A percentile compares a stretch with the other conserved stretches of the same genome.
Evolutionary conservation across 2,888 invertebrate genomes (phyloP).

Genomic region (Sinohyriopsis cumingii): DNA sequence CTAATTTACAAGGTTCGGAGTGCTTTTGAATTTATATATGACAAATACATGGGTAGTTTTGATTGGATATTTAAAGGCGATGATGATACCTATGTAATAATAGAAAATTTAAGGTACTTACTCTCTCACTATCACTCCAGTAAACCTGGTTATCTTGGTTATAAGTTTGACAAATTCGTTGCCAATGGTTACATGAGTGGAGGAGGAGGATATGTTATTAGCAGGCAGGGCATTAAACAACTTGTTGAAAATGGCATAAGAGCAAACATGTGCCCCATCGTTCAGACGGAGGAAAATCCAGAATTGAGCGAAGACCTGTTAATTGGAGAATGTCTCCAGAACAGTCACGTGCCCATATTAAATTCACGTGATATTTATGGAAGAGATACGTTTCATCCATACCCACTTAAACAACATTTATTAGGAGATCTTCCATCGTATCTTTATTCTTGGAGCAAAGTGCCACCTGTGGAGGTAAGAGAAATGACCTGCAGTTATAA

Average conservation of each 20-base stretch:
- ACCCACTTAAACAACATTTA: conserved; percentile 76
- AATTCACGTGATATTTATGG: conserved; percentile 88
- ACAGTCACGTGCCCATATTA: conserved; percentile 81
- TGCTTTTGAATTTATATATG: conserved; percentile 89
- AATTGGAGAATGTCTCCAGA: conserved; percentile 86
- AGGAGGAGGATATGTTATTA: conserved; percentile 83
- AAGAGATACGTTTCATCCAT: conserved; percentile 92
- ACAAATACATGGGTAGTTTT: conserved; percentile 85
- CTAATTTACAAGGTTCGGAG: conserved; percentile 97
- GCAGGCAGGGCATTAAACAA: conserved; percentile 82
- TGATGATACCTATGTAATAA: conserved; percentile 96
- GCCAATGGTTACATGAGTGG: conserved; percentile 73
- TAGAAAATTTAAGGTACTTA: conserved; percentile 95
- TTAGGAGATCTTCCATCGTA: conserved; percentile 12
- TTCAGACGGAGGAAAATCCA: conserved; percentile 79
- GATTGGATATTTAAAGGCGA: conserved; percentile 99
- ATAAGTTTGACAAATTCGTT: conserved; percentile 55
- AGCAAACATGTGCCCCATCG: conserved; percentile 13
- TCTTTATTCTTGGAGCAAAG: too few relatives aligned
- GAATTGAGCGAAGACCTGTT: conserved; percentile 86
- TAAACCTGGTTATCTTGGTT: conserved; percentile 85
- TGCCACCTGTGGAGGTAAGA: too few relatives aligned
- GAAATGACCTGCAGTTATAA: too few relatives aligned
- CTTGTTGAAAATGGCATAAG: conserved; percentile 84
- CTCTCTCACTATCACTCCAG: conserved; percentile 82